phyloP scores from a whole-genome alignment of 2,113 vertebrate species.

The rabbit (Oryctolagus cuniculus) region DNA sequence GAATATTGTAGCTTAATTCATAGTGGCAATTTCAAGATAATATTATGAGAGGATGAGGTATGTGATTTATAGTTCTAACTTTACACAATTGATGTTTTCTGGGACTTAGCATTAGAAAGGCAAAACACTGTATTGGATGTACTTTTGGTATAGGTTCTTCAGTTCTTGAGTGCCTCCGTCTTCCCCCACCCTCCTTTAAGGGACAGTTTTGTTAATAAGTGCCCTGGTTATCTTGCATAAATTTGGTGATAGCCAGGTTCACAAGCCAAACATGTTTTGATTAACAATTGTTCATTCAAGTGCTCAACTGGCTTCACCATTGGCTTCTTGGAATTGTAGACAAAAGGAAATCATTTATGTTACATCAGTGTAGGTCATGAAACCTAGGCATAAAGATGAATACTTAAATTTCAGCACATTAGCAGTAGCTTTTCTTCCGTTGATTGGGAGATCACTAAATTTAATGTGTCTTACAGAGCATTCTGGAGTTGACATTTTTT shows the following conservation, averaged over 20 bases:
- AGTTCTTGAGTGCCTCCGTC: background rate
- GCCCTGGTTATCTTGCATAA: background rate
- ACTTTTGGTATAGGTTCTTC: background rate
- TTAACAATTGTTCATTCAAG: background rate
- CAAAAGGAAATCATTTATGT: conserved; percentile 24
- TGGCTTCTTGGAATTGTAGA: background rate
- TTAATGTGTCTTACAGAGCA: background rate
- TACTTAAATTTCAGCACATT: background rate
- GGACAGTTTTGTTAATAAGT: background rate
- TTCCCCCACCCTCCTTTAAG: background rate
- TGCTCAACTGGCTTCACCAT: background rate
- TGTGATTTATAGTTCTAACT: conserved; percentile 22
- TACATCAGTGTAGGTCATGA: background rate
- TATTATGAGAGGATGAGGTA: background rate
- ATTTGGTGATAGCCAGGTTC: background rate
- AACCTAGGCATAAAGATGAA: background rate
- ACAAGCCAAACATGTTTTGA: background rate
- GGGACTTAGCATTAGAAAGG: background rate
- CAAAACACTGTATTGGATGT: background rate
- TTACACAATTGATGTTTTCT: background rate
- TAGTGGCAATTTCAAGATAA: background rate
- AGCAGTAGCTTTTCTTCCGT: background rate
- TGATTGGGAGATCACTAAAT: background rate
- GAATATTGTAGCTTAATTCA: conserved; percentile 20
- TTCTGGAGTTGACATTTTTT: conserved; percentile 34